A percentile compares a stretch with the other conserved stretches of the same genome.
Evolutionary conservation across 2,797 vertebrate species (phyloP).

Genomic region (Tamandua tetradactyla): DNA sequence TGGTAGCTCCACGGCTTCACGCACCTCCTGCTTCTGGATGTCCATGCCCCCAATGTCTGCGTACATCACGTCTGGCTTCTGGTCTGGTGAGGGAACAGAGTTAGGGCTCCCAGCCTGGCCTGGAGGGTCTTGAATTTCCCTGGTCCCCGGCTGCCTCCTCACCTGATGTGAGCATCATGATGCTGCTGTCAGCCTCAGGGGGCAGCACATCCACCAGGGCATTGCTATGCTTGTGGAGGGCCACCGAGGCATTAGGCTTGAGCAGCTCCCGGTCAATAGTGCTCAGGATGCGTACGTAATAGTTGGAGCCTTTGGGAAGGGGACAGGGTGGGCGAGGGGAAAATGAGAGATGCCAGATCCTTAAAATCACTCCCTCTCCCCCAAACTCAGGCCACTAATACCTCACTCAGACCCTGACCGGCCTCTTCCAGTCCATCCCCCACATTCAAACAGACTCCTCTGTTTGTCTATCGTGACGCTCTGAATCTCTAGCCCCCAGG

Average conservation of each 20-base stretch:
- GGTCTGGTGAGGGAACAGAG: conserved; percentile 86
- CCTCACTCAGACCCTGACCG: too few relatives aligned
- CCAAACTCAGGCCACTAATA: background rate
- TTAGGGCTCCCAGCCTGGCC: conserved; percentile 11
- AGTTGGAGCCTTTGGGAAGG: conserved; percentile 91
- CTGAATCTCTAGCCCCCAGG: background rate
- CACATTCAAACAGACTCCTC: background rate
- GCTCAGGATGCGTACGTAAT: conserved; percentile 96
- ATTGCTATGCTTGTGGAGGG: conserved; percentile 97
- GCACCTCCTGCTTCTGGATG: conserved; percentile 98
- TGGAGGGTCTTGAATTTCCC: background rate
- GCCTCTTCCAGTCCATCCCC: background rate
- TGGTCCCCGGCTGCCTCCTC: background rate
- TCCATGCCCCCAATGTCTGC: conserved; percentile 98
- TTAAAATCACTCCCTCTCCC: background rate
- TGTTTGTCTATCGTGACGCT: background rate
- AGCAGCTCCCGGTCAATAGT: conserved; percentile 97
- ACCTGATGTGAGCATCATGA: conserved; percentile 98
- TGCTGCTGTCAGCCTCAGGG: conserved; percentile 97
- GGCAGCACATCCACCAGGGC: conserved; percentile 96
- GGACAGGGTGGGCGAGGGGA: background rate
- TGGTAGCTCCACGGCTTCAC: conserved; percentile 96
- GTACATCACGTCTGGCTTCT: conserved; percentile 97
- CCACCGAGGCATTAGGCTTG: conserved; percentile 96
- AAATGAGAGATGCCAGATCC: background rate